phyloP scores from a whole-genome alignment of 2,888 invertebrate species.

The Lacanobia wlatinum region DNA sequence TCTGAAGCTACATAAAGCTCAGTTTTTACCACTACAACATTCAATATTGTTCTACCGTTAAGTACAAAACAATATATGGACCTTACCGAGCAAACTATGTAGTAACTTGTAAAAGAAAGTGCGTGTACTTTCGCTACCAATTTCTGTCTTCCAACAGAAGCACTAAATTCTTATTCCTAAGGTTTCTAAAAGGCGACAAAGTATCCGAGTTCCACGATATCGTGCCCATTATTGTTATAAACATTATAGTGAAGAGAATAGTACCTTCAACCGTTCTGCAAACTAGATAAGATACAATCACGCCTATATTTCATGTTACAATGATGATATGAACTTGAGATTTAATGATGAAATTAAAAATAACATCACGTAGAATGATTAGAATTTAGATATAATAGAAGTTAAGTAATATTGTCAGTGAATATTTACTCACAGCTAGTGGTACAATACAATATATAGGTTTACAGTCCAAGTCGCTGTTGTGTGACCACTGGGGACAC shows the following conservation, averaged over 20 bases:
- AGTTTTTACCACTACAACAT: not conserved
- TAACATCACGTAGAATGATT: constrained; percentile 3
- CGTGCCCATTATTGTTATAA: not conserved
- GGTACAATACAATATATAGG: constrained; percentile 38
- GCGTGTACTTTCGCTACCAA: constrained; percentile 43
- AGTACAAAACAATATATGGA: constrained; percentile 8
- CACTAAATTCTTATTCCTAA: constrained; percentile 23
- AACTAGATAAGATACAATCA: constrained; percentile 34
- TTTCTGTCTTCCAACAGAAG: constrained; percentile 19
- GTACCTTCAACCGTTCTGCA: constrained; percentile 16
- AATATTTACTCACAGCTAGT: constrained; percentile 14
- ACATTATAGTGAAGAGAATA: not conserved
- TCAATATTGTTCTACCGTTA: constrained; percentile 12
- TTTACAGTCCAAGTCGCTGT: constrained; percentile 49
- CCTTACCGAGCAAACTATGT: constrained; percentile 2
- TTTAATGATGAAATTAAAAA: constrained; percentile 23
- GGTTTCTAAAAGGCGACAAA: constrained; percentile 22
- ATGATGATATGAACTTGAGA: constrained; percentile 18
- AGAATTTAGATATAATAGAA: constrained; percentile 1
- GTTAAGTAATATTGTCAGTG: constrained; percentile 9
- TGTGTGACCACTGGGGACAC: constrained; percentile 58
- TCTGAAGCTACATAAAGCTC: not conserved
- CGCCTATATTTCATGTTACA: constrained; percentile 32
- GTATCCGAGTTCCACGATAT: not conserved
- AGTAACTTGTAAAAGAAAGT: constrained; percentile 41